Evolutionary conservation across 2,113 vertebrate species (phyloP).

Genomic region (Eidolon helvum): DNA sequence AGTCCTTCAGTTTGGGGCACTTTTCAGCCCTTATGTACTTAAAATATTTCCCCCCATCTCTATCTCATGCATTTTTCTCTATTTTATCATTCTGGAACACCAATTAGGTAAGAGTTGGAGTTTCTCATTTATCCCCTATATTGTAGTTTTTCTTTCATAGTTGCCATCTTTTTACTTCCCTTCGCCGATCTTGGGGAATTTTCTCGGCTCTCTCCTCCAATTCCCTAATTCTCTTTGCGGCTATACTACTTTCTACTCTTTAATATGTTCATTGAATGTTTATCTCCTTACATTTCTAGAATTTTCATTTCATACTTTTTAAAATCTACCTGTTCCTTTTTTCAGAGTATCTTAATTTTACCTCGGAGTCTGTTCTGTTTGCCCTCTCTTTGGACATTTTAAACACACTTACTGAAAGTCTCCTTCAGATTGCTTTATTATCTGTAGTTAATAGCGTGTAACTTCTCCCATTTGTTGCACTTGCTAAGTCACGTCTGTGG

Average conservation of each 20-base stretch:
- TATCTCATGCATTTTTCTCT: background rate
- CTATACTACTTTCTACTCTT: background rate
- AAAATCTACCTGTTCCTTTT: background rate
- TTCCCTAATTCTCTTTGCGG: background rate
- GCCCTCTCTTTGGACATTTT: background rate
- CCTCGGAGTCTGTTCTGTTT: background rate
- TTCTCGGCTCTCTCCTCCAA: background rate
- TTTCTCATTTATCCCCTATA: background rate
- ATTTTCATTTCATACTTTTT: background rate
- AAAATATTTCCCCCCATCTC: background rate
- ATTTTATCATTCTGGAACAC: background rate
- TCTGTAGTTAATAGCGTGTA: background rate
- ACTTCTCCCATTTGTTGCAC: background rate
- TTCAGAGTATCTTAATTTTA: background rate
- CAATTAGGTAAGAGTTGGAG: background rate
- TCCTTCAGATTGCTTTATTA: background rate
- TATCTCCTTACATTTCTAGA: background rate
- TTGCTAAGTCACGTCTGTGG: background rate
- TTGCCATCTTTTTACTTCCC: background rate
- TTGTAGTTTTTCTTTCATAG: background rate
- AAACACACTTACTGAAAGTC: background rate
- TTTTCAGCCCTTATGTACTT: background rate
- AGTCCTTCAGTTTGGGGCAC: background rate
- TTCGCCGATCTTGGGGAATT: background rate
- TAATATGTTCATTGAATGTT: background rate